These are phyloP conservation scores for Anarrhichthys ocellatus DNA, from an alignment of 2,113 vertebrate genomes.

Conservation along the genomic window DNA sequence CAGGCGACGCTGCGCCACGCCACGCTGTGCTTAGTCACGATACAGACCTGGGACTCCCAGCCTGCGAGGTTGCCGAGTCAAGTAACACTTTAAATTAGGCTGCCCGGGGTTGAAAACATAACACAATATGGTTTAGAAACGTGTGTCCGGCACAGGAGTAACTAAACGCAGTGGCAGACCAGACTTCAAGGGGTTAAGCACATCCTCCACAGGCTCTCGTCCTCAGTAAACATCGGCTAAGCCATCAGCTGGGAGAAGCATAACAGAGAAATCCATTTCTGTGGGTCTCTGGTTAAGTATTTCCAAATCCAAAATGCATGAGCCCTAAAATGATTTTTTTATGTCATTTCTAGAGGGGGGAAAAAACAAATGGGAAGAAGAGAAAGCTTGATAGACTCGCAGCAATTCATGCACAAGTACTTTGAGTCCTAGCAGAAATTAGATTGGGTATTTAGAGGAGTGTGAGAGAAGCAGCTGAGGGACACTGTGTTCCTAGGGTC, in stretches of 20 bases:
- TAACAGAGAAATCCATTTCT: slow-evolving; percentile 54
- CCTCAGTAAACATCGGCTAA: slow-evolving; percentile 50
- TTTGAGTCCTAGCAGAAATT: slow-evolving; percentile 50
- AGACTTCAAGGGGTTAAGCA: slow-evolving; percentile 30
- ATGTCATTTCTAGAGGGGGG: slow-evolving; percentile 33
- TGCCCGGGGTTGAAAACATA: slow-evolving; percentile 43
- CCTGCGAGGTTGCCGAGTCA: slow-evolving; percentile 55
- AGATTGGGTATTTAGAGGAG: slow-evolving; percentile 42
- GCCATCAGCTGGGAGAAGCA: slow-evolving; percentile 40
- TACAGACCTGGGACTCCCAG: slow-evolving; percentile 54
- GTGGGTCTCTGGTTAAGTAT: slow-evolving; percentile 37
- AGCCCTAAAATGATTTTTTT: slow-evolving; percentile 58
- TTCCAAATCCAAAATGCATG: slow-evolving; percentile 70
- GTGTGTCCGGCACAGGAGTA: slow-evolving; percentile 16
- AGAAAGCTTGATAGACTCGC: slow-evolving; percentile 43
- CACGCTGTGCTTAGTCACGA: slow-evolving; percentile 65
- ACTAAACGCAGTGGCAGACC: slow-evolving; percentile 5
- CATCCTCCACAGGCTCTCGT: slow-evolving; percentile 25
- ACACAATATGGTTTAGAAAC: slow-evolving; percentile 46
- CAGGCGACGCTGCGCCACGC: slow-evolving; percentile 54
- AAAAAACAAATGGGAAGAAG: slow-evolving; percentile 15
- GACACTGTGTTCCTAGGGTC: slow-evolving; percentile 50
- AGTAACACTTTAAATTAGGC: slow-evolving; percentile 52
- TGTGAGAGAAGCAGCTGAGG: slow-evolving; percentile 38
- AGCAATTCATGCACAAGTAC: slow-evolving; percentile 45